Conservation (phyloP, 1,140 invertebrate genomes). For the Euwallacea fornicatus region DNA sequence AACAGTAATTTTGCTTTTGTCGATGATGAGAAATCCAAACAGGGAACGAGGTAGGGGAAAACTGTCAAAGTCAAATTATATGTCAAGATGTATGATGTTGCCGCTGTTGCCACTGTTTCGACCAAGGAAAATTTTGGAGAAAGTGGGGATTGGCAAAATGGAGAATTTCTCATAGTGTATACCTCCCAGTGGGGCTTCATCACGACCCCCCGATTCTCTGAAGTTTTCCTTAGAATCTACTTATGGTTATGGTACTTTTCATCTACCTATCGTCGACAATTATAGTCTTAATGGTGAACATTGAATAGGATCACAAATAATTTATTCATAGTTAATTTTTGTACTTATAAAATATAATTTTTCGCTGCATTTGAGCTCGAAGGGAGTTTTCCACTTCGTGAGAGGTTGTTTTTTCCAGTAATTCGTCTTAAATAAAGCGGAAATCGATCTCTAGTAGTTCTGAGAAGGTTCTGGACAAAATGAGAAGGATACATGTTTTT, state of each 20-base stretch:
- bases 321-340: neutral
- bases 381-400: neutral
- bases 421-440: constrained; percentile 21
- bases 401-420: constrained; percentile 14
- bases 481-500: constrained; percentile 58
- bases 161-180: constrained; percentile 52
- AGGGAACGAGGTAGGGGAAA: no score
- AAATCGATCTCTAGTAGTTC: constrained; percentile 15
- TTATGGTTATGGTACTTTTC: constrained; percentile 26
- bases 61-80: no score
- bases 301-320: neutral
- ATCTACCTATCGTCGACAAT: no score
- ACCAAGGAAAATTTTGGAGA: neutral
- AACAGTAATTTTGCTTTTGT: no score
- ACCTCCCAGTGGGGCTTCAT: constrained; percentile 61
- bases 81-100: no score
- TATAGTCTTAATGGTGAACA: neutral
- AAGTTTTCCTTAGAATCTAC: constrained; percentile 42
- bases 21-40: no score
- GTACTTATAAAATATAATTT: neutral
- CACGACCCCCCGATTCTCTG: constrained; percentile 45
- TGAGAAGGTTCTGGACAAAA: constrained; percentile 17
- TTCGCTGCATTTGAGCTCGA: neutral
- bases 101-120: neutral
- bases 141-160: no score